A percentile compares a stretch with the other conserved stretches of the same genome.
These are phyloP conservation scores for Pyrochroa serraticornis DNA, from an alignment of 2,888 invertebrate genomes.

Conservation along the genomic window DNA sequence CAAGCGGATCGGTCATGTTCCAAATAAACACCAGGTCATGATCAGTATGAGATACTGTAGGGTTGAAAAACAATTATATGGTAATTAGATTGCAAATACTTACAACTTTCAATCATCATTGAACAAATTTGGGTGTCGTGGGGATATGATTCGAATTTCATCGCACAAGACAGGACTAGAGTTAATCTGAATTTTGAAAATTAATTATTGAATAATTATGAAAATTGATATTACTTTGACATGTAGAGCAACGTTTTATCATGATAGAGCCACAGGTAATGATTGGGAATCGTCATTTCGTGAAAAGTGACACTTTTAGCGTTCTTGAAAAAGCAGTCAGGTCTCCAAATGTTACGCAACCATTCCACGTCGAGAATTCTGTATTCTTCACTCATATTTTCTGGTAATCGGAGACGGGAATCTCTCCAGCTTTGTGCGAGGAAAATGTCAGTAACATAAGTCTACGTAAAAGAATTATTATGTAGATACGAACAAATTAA, in stretches of 20 bases:
- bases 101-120: slow-evolving; percentile 94
- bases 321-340: slow-evolving; percentile 93
- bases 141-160: slow-evolving; percentile 93
- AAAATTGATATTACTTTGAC: slow-evolving; percentile 71
- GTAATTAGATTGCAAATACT: slow-evolving; percentile 58
- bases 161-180: slow-evolving; percentile 87
- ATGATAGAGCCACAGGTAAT: slow-evolving; percentile 89
- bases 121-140: slow-evolving; percentile 93
- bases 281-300: slow-evolving; percentile 94
- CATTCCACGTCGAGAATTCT: slow-evolving; percentile 88
- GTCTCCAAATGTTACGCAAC: slow-evolving; percentile 90
- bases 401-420: slow-evolving; percentile 85
- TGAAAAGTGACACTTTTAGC: slow-evolving; percentile 92
- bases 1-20: slow-evolving; percentile 86
- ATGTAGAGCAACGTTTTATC: slow-evolving; percentile 91
- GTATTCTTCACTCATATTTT: slow-evolving; percentile 92
- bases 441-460: slow-evolving; percentile 91
- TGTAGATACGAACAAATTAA: neutral
- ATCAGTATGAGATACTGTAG: slow-evolving; percentile 82
- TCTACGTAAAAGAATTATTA: slow-evolving; percentile 63
- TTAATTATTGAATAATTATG: slow-evolving; percentile 1
- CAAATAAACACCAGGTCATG: slow-evolving; percentile 89
- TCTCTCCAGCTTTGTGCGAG: slow-evolving; percentile 93
- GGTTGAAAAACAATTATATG: neutral
- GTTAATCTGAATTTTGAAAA: slow-evolving; percentile 69